Evolutionary conservation across 2,113 vertebrate species (phyloP).

Genomic region (Hemiprocne comata): DNA sequence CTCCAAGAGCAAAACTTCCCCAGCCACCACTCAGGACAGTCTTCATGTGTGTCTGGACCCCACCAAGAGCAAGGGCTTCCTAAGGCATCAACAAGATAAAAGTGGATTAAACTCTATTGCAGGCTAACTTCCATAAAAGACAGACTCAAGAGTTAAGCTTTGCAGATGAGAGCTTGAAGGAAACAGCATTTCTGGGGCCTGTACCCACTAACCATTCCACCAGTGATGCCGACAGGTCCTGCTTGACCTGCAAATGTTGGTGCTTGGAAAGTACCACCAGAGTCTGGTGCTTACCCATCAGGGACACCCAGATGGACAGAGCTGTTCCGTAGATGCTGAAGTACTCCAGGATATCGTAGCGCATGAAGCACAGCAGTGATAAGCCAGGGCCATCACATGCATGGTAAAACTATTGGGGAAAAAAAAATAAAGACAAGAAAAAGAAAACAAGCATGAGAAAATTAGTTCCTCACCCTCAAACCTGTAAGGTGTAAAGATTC

Average conservation of each 20-base stretch:
- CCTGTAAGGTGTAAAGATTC: background rate
- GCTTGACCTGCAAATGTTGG: accelerated
- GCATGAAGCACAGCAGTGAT: slow-evolving; percentile 91
- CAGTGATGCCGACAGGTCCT: background rate
- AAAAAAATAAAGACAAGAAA: background rate
- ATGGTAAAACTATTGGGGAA: slow-evolving; percentile 72
- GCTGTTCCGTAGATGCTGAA: slow-evolving; percentile 93
- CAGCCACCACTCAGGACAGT: background rate
- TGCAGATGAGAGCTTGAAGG: background rate
- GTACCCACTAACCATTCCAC: background rate
- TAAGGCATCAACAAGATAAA: background rate
- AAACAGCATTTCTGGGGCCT: background rate
- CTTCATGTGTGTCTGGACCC: background rate
- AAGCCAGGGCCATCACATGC: slow-evolving; percentile 88
- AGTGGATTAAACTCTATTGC: background rate
- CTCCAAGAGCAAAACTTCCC: background rate
- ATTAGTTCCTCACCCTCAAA: background rate
- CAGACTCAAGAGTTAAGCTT: background rate
- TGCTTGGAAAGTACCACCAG: accelerated
- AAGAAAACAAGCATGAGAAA: background rate
- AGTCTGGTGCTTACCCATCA: slow-evolving; percentile 81
- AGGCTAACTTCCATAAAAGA: background rate
- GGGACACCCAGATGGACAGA: slow-evolving; percentile 96
- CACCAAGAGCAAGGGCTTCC: background rate
- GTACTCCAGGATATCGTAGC: slow-evolving; percentile 90